Base-by-base conservation (phyloP, 2,888 invertebrate genomes). In the Antitype chi region DNA sequence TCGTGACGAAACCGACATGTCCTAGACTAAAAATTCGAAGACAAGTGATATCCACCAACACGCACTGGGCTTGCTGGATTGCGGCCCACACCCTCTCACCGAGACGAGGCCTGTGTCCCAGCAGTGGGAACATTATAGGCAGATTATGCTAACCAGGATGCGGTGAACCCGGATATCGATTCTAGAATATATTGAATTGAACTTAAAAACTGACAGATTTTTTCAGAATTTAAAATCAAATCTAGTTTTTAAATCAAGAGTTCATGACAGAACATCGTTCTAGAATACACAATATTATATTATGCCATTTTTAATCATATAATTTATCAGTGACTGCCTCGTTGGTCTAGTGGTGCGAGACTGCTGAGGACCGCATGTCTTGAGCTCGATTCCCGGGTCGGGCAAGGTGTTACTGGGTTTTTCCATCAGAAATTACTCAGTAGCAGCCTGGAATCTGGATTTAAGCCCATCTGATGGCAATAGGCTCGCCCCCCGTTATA, bases 201-300 rank as follows among this genome's bases (percentile, higher is more conserved):
- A 43, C 23, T 72, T 52, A 17, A n/a, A 72, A 32, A 52, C 68
- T n/a, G 78, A 43, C 57, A 57, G 38, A 43, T 38, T 17, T n/a
- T 49, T 67, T 57, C 6, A 13, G 7, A 55, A 57, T 75, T 47
- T 32, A 9, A 76, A 77, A 57, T 20, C 25, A 25, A 28, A 49
- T 20, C 49, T 49, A 49, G 15, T 57, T 78, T 78, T 68, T 20
- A 76, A 69, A 59, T 59, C 20, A 7, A 53, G 52, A 79, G 76
- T 76, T 79, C 80, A 53, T 25, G 23, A 47, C 59, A 52, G 76
- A 60, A 43, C 59, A 4, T 52, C 28, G 76, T 20, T 69, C 76
- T 52, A 70, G 59, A 76, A 79, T 74, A 59, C 25, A 49, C 3
- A 57, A 59, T 74, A 74, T 23, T 57, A 49, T 57, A 25, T n/a